Evolutionary conservation across 2,888 invertebrate genomes (phyloP), one percentile per base, ranked within the genome.

Genomic region (Caenorhabditis virilis): DNA sequence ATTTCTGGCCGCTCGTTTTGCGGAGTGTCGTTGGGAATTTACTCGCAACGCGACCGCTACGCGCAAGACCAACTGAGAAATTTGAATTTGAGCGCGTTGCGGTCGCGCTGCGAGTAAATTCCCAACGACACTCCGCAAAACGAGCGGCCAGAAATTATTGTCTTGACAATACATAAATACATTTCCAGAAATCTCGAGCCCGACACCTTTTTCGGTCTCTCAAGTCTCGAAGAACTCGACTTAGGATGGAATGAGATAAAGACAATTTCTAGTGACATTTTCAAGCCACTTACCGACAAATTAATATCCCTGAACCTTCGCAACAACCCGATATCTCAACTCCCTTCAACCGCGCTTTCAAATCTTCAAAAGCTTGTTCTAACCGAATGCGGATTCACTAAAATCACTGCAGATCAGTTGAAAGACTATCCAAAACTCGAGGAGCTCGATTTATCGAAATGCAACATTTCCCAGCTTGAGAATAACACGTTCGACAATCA

Each of bases 191-290:
- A 63, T 13, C 52, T 94, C 66, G 89, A 91, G 66, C 89, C 89
- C 27, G 89, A 90, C 69, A 91, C 92, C 2, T 93, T 94, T 84
- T 89, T 90, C 15, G 91, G 91, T 11, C 86, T 94, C 25, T 90
- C 89, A 42, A 90, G 90, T 80, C 90, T 94, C 5, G 89, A 90
- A 50, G 89, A 90, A 78, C 87, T 94, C 62, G 90, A 91, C 79
- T 85, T 94, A n/a, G 89, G 91, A 52, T 95, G 71, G 90, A 83
- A 82, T 47, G 80, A 82, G 30, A 61, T 82, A 36, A 68, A 65
- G 39, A 36, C 59, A 7, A 39, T 82, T 25, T 57, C 74, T 33
- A 26, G 56, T 0, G 69, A 64, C 35, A 56, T 72, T 5, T 81
- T 82, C 52, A 60, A 62, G 2, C 64, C 63, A 5, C 20, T 79